These are phyloP conservation scores for Ornithorhynchus anatinus DNA, from an alignment of 2,113 vertebrate genomes.

Conservation along the genomic window DNA sequence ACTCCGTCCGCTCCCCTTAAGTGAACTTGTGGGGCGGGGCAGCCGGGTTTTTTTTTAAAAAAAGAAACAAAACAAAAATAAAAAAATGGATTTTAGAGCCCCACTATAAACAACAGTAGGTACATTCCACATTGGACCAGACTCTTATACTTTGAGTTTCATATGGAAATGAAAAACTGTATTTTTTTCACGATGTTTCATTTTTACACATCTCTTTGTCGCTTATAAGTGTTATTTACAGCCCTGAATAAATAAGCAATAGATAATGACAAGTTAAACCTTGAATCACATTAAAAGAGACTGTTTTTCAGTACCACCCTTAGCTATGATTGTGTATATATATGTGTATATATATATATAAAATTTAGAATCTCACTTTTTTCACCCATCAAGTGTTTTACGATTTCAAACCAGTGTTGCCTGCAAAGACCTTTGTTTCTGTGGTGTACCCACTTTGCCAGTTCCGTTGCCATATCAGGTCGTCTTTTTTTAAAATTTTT, in stretches of 20 bases:
- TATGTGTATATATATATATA: no score
- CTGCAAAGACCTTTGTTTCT: slow-evolving; percentile 73
- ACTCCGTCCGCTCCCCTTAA: no score
- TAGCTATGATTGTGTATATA: slow-evolving; percentile 73
- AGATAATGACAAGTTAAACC: slow-evolving; percentile 66
- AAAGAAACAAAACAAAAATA: background rate
- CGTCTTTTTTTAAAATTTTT: slow-evolving; percentile 27
- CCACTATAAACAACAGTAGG: slow-evolving; percentile 53
- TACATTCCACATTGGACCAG: slow-evolving; percentile 79
- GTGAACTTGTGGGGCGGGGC: slow-evolving; percentile 13
- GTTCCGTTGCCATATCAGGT: slow-evolving; percentile 69
- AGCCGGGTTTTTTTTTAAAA: slow-evolving; percentile 52
- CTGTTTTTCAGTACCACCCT: slow-evolving; percentile 68
- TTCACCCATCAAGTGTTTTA: slow-evolving; percentile 73
- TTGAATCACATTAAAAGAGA: slow-evolving; percentile 53
- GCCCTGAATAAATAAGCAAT: slow-evolving; percentile 75
- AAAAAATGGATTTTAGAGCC: slow-evolving; percentile 53
- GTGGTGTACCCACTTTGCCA: slow-evolving; percentile 70
- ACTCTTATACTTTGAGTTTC: slow-evolving; percentile 65
- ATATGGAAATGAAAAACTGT: slow-evolving; percentile 58
- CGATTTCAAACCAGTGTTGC: slow-evolving; percentile 76
- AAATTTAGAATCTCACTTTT: slow-evolving; percentile 75
- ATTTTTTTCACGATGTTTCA: slow-evolving; percentile 70
- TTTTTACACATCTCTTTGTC: slow-evolving; percentile 69
- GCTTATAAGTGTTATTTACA: slow-evolving; percentile 66